Evolutionary conservation across 92 coral and sea anemone genomes (phyloP).

Genomic region (Siderastrea radians): DNA sequence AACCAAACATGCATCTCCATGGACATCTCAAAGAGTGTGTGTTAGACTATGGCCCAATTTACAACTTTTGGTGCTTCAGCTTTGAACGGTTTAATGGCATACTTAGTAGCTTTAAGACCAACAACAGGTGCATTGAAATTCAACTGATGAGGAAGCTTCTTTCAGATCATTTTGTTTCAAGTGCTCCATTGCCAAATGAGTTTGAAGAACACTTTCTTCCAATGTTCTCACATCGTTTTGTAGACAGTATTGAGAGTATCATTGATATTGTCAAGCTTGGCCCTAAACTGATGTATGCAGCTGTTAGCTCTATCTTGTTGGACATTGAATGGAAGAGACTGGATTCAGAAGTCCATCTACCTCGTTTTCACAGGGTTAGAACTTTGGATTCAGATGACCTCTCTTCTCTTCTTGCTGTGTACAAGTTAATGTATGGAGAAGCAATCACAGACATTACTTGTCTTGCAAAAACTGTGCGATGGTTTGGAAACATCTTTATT

Average conservation of each 20-base stretch:
- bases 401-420: not conserved
- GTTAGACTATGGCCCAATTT: constrained; percentile 70
- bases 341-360: constrained; percentile 12
- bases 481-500: constrained; percentile 22
- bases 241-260: not conserved
- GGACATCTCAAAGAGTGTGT: constrained; percentile 70
- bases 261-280: constrained; percentile 1
- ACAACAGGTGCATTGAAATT: constrained; percentile 56
- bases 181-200: constrained; percentile 2
- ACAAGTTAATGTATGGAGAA: constrained; percentile 16
- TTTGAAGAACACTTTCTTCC: constrained; percentile 21
- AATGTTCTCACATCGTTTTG: not conserved
- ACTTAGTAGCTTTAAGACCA: constrained; percentile 47
- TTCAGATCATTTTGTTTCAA: constrained; percentile 11
- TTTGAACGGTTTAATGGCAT: constrained; percentile 69
- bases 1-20: constrained; percentile 77
- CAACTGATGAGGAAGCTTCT: constrained; percentile 68
- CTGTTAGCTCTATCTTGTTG: not conserved
- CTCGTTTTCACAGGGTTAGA: constrained; percentile 24
- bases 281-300: constrained; percentile 1
- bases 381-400: constrained; percentile 23
- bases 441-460: not conserved
- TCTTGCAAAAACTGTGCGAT: constrained; percentile 27
- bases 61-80: constrained; percentile 72
- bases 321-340: constrained; percentile 10